phyloP scores from a whole-genome alignment of 2,888 invertebrate species.

The Mythimna albipuncta region DNA sequence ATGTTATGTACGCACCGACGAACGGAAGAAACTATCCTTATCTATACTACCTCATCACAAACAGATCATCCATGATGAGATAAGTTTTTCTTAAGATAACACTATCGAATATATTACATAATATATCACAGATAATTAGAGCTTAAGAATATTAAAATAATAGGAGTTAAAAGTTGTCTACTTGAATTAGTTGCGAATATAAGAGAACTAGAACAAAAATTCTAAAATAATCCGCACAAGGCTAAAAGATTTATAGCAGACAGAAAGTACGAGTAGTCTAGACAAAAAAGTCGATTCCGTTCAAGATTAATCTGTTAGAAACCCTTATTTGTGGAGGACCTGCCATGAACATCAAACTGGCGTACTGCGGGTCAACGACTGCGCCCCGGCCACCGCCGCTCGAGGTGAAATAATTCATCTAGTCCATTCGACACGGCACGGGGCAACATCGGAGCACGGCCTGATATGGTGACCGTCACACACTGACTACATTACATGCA shows the following conservation, averaged over 20 bases:
- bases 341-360: slow-evolving; percentile 70
- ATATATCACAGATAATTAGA: slow-evolving; percentile 15
- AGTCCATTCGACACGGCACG: slow-evolving; percentile 76
- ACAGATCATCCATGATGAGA: slow-evolving; percentile 78
- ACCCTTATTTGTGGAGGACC: slow-evolving; percentile 70
- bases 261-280: slow-evolving; percentile 21
- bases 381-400: slow-evolving; percentile 69
- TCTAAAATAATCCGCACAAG: background rate
- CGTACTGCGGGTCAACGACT: slow-evolving; percentile 84
- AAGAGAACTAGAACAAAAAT: background rate
- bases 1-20: slow-evolving; percentile 23
- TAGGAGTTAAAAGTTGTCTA: background rate
- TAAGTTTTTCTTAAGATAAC: slow-evolving; percentile 82
- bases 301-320: slow-evolving; percentile 39
- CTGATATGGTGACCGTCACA: slow-evolving; percentile 56
- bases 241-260: background rate
- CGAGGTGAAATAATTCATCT: slow-evolving; percentile 81
- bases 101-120: slow-evolving; percentile 51
- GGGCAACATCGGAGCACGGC: slow-evolving; percentile 51
- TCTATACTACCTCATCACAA: slow-evolving; percentile 74
- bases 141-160: background rate
- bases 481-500: slow-evolving; percentile 55
- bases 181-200: background rate
- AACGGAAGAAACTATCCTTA: slow-evolving; percentile 75
- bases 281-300: slow-evolving; percentile 19